Percentiles rank a stretch among this genome's conserved stretches.
These are phyloP conservation scores for Rousettus leschenaultii DNA, from an alignment of 2,113 vertebrate genomes.

Conservation along the genomic window DNA sequence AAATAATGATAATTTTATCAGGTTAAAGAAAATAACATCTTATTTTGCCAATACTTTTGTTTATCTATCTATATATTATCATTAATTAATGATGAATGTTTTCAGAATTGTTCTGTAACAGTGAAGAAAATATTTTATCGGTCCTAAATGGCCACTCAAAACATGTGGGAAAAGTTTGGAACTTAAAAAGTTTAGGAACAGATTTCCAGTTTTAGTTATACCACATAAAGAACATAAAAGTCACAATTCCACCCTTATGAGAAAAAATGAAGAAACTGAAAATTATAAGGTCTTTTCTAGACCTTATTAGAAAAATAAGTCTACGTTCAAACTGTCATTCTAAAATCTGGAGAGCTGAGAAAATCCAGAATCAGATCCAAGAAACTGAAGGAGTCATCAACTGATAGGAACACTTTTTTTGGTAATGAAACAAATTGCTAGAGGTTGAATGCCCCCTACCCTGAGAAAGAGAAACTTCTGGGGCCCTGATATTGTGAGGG, in stretches of 20 bases:
- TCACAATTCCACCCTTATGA: neutral
- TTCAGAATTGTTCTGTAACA: neutral
- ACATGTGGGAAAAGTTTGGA: neutral
- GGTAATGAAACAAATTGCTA: neutral
- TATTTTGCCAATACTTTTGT: neutral
- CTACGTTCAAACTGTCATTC: neutral
- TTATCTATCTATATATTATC: neutral
- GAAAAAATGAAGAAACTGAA: neutral
- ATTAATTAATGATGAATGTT: neutral
- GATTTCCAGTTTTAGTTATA: neutral
- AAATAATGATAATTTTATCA: neutral
- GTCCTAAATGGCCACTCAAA: neutral
- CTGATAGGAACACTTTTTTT: accelerated
- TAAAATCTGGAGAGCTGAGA: neutral
- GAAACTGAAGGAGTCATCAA: neutral
- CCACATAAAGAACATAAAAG: neutral
- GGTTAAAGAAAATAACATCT: neutral
- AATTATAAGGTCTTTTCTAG: neutral
- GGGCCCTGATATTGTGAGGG: accelerated
- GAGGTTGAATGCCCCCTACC: neutral
- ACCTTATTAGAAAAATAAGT: neutral
- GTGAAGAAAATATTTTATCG: neutral
- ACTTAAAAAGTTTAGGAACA: neutral
- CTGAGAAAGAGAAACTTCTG: neutral
- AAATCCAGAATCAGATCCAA: neutral